A percentile compares a stretch with the other conserved stretches of the same genome.
Conservation (phyloP, 1,140 invertebrate species). For the Copidosoma floridanum region DNA sequence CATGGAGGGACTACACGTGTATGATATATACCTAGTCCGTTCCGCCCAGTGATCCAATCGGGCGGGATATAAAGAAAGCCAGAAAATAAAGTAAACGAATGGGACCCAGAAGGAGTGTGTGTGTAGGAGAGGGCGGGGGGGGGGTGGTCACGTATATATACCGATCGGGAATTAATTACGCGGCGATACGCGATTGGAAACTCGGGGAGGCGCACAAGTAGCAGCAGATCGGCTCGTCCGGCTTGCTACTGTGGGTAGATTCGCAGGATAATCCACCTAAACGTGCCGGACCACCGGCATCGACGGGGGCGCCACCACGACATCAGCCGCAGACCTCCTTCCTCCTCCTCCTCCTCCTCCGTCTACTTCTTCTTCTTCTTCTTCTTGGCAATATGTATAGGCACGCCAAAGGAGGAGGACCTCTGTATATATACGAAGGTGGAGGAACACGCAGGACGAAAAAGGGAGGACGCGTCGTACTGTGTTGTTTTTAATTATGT, state of each 20-base stretch:
- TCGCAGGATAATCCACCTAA: conserved; percentile 43
- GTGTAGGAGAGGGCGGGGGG: neutral
- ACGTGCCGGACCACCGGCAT: conserved; percentile 55
- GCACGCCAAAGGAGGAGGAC: neutral
- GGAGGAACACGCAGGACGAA: neutral
- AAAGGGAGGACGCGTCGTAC: conserved; percentile 28
- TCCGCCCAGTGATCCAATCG: conserved; percentile 8
- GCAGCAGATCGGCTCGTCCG: conserved; percentile 31
- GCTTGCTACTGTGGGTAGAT: conserved; percentile 38
- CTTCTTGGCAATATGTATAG: too few relatives aligned
- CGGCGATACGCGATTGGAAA: conserved; percentile 45
- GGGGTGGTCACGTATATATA: conserved; percentile 26
- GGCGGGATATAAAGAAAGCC: too few relatives aligned
- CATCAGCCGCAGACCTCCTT: too few relatives aligned
- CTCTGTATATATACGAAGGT: neutral
- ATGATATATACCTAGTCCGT: too few relatives aligned
- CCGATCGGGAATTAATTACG: conserved; percentile 46
- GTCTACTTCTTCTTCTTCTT: too few relatives aligned
- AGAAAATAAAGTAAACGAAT: neutral
- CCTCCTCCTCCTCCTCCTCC: too few relatives aligned
- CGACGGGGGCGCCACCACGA: conserved; percentile 45
- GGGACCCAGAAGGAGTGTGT: neutral
- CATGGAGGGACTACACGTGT: too few relatives aligned
- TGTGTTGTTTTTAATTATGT: conserved; percentile 57
- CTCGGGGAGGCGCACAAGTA: conserved; percentile 34